Conservation (phyloP, 2,797 vertebrate species). For the Tokudaia tokunoshimensis region DNA sequence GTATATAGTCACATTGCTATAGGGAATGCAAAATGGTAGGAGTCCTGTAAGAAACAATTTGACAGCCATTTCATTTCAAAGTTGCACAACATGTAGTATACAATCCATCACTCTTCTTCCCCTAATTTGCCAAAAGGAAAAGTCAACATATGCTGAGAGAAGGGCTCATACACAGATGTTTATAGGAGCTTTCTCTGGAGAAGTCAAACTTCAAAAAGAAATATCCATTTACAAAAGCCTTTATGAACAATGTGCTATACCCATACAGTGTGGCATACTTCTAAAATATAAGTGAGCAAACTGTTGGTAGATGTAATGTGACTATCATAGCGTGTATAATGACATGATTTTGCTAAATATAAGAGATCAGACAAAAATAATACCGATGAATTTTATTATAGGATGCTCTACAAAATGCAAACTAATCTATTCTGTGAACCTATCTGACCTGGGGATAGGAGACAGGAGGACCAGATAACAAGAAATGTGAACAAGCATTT, state of each 20-base stretch:
- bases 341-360: background rate
- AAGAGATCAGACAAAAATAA: background rate
- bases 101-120: background rate
- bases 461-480: background rate
- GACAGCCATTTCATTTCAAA: background rate
- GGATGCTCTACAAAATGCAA: constrained; percentile 36
- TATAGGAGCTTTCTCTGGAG: background rate
- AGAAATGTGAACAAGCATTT: background rate
- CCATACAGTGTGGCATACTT: background rate
- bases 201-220: background rate
- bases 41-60: background rate
- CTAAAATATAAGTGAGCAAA: background rate
- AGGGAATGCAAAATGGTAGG: background rate
- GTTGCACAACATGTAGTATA: background rate
- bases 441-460: background rate
- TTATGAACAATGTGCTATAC: background rate
- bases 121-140: background rate
- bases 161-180: background rate
- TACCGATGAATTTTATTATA: background rate
- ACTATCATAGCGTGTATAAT: background rate
- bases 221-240: background rate
- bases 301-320: background rate
- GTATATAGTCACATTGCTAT: background rate
- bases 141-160: background rate
- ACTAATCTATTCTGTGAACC: background rate